Conservation (phyloP, 2,888 invertebrate species). For the Carabus problematicus region DNA sequence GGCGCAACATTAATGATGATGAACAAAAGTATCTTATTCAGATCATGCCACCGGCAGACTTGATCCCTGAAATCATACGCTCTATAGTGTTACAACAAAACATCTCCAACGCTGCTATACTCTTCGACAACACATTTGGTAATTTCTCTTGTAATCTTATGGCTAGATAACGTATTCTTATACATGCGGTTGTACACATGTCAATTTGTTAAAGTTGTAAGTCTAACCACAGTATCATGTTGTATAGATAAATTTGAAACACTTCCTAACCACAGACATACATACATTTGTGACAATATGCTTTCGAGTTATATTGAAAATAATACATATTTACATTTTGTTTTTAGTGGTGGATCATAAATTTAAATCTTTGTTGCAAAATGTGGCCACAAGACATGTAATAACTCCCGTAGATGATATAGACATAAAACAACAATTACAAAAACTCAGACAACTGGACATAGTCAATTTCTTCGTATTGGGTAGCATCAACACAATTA, state of each 20-base stretch:
- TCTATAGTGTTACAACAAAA: constrained; percentile 83
- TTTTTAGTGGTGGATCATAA: constrained; percentile 90
- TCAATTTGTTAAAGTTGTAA: no score
- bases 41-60: constrained; percentile 84
- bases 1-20: constrained; percentile 75
- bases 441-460: constrained; percentile 78
- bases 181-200: no score
- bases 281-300: neutral
- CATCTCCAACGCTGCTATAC: constrained; percentile 89
- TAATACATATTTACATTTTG: no score
- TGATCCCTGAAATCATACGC: constrained; percentile 82
- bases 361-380: constrained; percentile 87
- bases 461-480: constrained; percentile 90
- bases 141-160: constrained; percentile 52
- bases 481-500: constrained; percentile 75
- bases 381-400: constrained; percentile 89
- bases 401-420: constrained; percentile 73
- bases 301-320: neutral
- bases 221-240: no score
- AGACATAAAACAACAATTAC: constrained; percentile 70
- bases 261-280: neutral
- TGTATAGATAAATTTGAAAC: no score
- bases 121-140: constrained; percentile 90
- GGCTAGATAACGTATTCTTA: no score
- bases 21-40: constrained; percentile 81